Evolutionary conservation across 2,888 invertebrate genomes (phyloP).

Genomic region (Hemistola chrysoprasaria): DNA sequence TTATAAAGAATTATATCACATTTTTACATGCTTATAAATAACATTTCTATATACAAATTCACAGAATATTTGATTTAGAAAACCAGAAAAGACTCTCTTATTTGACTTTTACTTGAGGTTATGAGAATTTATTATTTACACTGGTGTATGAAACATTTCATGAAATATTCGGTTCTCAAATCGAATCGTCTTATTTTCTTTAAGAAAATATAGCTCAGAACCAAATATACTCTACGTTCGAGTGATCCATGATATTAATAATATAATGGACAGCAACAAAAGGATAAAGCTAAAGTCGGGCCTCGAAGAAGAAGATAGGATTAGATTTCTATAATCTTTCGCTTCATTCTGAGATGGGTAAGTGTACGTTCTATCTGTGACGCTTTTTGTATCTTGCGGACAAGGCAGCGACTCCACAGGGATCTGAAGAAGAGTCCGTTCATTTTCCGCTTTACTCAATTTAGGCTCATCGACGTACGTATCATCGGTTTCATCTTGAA

Average conservation of each 20-base stretch:
- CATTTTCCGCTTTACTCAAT: slow-evolving; percentile 61
- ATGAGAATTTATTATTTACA: slow-evolving; percentile 32
- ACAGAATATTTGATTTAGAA: slow-evolving; percentile 13
- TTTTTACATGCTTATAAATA: slow-evolving; percentile 39
- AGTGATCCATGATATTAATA: slow-evolving; percentile 43
- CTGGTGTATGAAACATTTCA: slow-evolving; percentile 15
- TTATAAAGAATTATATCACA: slow-evolving; percentile 47
- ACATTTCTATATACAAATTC: slow-evolving; percentile 29
- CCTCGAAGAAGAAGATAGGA: slow-evolving; percentile 49
- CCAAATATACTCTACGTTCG: slow-evolving; percentile 36
- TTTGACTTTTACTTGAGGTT: slow-evolving; percentile 16
- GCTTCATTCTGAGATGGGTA: slow-evolving; percentile 83
- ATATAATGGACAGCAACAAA: slow-evolving; percentile 39
- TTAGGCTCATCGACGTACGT: slow-evolving; percentile 66
- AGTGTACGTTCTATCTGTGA: slow-evolving; percentile 80
- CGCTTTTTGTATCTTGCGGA: slow-evolving; percentile 83
- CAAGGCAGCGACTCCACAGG: slow-evolving; percentile 83
- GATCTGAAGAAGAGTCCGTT: slow-evolving; percentile 76
- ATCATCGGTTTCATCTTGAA: slow-evolving; percentile 68
- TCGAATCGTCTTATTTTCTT: slow-evolving; percentile 32
- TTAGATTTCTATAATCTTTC: slow-evolving; percentile 75
- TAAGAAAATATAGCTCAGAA: slow-evolving; percentile 23
- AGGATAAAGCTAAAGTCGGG: slow-evolving; percentile 33
- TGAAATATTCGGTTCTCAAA: slow-evolving; percentile 32
- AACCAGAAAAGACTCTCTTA: slow-evolving; percentile 16